Base-by-base conservation (phyloP, 2,113 vertebrate genomes). In the Rhagologus leucostigma region DNA sequence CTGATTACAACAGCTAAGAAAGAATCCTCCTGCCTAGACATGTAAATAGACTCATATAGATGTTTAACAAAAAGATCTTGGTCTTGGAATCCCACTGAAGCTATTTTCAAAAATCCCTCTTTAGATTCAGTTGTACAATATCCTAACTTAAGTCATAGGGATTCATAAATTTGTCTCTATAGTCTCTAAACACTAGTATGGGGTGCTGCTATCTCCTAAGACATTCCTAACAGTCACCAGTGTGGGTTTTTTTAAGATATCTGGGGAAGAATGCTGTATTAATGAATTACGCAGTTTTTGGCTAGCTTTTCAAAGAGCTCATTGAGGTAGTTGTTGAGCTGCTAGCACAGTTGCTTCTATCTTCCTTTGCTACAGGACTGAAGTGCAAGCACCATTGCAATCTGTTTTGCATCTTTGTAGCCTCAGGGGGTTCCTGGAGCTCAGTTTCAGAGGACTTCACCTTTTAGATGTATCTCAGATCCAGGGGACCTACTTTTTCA, bases 241-340 rank as follows among this genome's bases (percentile, higher is more conserved):
- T 1, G 1, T 46, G 0, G 2, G 9, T 49, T 52, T 73, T 77
- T 55, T 47, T 7, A 37, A 64, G 60, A 26, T 46, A 19, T 23
- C 49, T 64, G 4, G 5, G 29, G 9, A 71, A 33, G 24, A 56
- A 24, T 29, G 7, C 4, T 59, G 5, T 30, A 44, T 76, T 70
- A 85, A 39, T 64, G 53, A 46, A 56, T 84, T 87, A 59, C 10
- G 13, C 12, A 22, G 9, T 13, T 68, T 39, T 63, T 35, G 41
- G 8, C 3, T 76, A 35, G 9, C 17, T 82, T 79, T 87, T 75
- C 32, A 63, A 75, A 42, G 4, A 24, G 3, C 11, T 70, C 2
- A 0, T 13, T 39, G 13, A 27, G 29, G 15, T 41, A 53, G 44
- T 4, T 47, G 27, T 26, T 80, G 56, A 88, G 64, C 11, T 63